Base-by-base conservation (phyloP, 1,140 invertebrate species). In the Neodiprion fabricii region DNA sequence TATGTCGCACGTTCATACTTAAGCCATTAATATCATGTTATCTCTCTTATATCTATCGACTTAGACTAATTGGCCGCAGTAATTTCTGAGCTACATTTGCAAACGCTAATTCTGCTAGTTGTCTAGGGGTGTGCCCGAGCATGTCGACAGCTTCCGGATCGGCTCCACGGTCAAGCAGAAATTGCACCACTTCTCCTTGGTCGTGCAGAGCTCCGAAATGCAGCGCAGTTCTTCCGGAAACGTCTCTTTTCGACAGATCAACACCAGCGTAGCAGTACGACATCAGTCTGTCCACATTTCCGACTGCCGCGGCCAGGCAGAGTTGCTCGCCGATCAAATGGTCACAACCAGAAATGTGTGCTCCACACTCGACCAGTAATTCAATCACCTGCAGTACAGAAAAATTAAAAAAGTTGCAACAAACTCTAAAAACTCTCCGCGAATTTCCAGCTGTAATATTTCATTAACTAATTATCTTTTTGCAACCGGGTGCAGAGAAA, bases 181-280 rank as follows among this genome's bases (percentile, higher is more conserved):
- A 91, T 9, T 83, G 72, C 0, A 89, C 80, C 7, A 84, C 74
- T 8, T 83, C 72, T 3, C 53, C 47, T 7, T 87, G 84, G 14
- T 89, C 86, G 75, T 91, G 89, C 48, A 91, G 75, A 0, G 86
- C 87, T 0, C 91, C 92, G 66, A 89, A 79, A 82, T 94, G 92
- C 11, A 94, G 79, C 1, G 92, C 87, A 0, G 93, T 93, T 28
- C 92, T 83, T 61, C 91, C 92, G 1, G 90, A 90, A 9, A 88
- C 79, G 83, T 94, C 92, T 0, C 81, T 71, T 76, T 91, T 89
- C 1, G 89, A 89, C 0, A 95, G 77, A 85, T 93, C 91, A 1
- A 90, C 92, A 8, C 93, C 92, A 7, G 93, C 93, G n/a, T 91
- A 70, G 10, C 86, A 76, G 77, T 90, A 93, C 0, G 92, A 93